Base-by-base conservation (phyloP, 2,113 vertebrate genomes). In the Ciconia boyciana region DNA sequence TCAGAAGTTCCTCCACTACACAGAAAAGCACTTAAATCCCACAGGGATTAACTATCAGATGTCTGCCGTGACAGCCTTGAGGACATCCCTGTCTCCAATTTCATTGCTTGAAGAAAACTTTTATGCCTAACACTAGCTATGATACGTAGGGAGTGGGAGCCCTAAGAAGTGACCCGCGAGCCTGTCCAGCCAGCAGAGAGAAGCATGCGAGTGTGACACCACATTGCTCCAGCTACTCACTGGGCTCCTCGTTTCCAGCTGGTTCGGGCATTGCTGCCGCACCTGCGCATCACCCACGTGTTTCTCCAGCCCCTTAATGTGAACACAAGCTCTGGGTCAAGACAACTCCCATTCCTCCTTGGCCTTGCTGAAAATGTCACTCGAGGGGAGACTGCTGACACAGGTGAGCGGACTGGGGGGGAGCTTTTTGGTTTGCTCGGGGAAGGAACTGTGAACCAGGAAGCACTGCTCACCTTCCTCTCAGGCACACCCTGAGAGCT, bases 231-330 rank as follows among this genome's bases (percentile, higher is more conserved):
- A 1, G 10, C 43, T 48, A 15, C 5, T 32, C n/a, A 21, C 36
- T 57, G 28, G 9, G 57, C 17, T 51, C 22, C 34, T 74, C 6
- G 0, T 7, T 93, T 39, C 52, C 65, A 49, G 44, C n/a, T 2
- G 34, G 31, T 43, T n/a, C 1, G 6, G 81, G 44, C 10, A 10
- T 7, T 46, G 32, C 39, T 77, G 72, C 39, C 5, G 7, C 36
- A 19, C 29, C 41, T 25, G 22, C 9, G 2, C 21, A 3, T 46
- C 43, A 10, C n/a, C 5, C 6, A 2, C 0, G 0, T 10, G 57
- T 13, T 22, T 31, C 64, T 36, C 16, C 48, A 39, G 44, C 20
- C 29, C 68, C 29, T 28, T 25, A 16, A 14, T 1, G 28, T 17
- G 58, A 43, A 3, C 44, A 7, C 11, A 16, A 32, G 29, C 44